phyloP scores from a whole-genome alignment of 2,797 vertebrate genomes.

The Artibeus lituratus region DNA sequence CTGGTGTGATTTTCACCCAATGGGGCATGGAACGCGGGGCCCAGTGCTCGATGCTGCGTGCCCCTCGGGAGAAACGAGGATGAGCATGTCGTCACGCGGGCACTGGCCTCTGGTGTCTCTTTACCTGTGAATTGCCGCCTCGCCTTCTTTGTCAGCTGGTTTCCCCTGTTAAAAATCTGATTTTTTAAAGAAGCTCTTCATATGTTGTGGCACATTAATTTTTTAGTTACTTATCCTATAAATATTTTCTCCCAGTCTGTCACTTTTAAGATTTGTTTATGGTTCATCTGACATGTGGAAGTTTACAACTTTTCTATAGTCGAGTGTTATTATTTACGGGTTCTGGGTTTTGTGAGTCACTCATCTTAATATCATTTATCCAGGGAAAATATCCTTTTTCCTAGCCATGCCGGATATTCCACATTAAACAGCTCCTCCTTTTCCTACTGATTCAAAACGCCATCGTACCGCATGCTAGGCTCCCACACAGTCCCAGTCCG shows the following conservation, averaged over 20 bases:
- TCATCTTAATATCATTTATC: neutral
- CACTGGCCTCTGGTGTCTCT: neutral
- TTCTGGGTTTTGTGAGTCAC: neutral
- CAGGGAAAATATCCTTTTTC: neutral
- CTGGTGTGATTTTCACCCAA: neutral
- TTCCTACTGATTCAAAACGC: neutral
- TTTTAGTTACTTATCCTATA: neutral
- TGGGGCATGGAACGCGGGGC: neutral
- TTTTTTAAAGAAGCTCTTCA: neutral
- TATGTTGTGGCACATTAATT: neutral
- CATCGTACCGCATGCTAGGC: accelerated
- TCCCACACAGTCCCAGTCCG: too few species aligned
- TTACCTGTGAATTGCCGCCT: neutral
- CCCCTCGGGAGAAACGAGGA: neutral
- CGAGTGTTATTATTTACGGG: neutral
- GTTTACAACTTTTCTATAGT: neutral
- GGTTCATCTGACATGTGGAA: neutral
- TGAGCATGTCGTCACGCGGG: neutral
- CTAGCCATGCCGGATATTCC: neutral
- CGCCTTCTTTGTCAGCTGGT: neutral
- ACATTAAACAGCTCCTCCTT: neutral
- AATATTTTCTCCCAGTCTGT: neutral
- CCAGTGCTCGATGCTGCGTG: neutral
- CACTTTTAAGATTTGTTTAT: neutral
- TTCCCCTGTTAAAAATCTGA: neutral